Evolutionary conservation across 2,113 vertebrate genomes (phyloP).

Genomic region (Astatotilapia flaviijosephi): DNA sequence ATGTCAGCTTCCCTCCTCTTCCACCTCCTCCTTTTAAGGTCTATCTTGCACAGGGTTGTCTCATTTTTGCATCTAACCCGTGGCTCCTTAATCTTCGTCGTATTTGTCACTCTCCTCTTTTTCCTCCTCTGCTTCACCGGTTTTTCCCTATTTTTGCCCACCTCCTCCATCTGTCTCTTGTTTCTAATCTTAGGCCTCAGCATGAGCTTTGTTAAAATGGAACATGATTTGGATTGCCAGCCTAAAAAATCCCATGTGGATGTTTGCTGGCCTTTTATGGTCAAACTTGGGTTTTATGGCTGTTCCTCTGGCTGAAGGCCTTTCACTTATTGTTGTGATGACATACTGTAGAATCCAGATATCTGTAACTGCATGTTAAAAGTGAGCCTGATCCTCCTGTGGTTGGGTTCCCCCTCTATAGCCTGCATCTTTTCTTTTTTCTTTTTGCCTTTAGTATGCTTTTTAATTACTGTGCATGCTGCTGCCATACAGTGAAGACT

Average conservation of each 20-base stretch:
- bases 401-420: background rate
- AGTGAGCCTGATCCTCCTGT: background rate
- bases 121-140: background rate
- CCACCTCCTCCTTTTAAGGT: background rate
- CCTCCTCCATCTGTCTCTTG: background rate
- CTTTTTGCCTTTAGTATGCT: background rate
- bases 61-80: conserved; percentile 2
- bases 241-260: background rate
- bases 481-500: background rate
- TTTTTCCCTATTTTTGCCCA: background rate
- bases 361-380: background rate
- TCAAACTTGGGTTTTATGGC: background rate
- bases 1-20: conserved; percentile 29
- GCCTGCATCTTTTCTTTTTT: background rate
- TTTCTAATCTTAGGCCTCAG: conserved; percentile 20
- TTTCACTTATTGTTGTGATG: background rate
- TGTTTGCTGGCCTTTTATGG: conserved; percentile 40
- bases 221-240: conserved; percentile 20
- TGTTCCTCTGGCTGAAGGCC: background rate
- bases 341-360: background rate
- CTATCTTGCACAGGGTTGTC: background rate
- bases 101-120: background rate
- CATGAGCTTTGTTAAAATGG: background rate
- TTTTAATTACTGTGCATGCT: background rate
- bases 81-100: background rate